Percentiles rank a stretch among this genome's conserved stretches.
phyloP scores from a whole-genome alignment of 2,797 vertebrate genomes.

The Kryptopterus vitreolus region DNA sequence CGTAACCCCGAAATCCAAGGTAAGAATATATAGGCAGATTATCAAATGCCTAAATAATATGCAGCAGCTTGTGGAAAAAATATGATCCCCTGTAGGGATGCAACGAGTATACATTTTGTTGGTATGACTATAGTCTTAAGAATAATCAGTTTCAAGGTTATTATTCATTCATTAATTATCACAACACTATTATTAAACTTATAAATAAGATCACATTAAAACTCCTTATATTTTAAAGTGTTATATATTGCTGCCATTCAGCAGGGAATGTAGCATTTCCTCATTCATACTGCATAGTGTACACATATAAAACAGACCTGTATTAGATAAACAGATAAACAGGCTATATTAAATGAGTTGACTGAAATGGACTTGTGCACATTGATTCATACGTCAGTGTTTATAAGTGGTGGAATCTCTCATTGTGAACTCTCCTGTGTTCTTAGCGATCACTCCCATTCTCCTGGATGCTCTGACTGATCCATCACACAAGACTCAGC shows the following conservation, averaged over 20 bases:
- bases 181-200: too few relatives aligned
- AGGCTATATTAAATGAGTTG: background rate
- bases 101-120: too few relatives aligned
- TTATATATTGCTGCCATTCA: too few relatives aligned
- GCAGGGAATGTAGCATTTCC: too few relatives aligned
- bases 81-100: too few relatives aligned
- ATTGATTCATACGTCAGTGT: background rate
- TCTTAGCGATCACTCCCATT: slow-evolving; percentile 90
- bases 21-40: slow-evolving; percentile 59
- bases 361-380: background rate
- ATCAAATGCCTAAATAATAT: background rate
- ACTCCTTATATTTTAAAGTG: too few relatives aligned
- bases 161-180: too few relatives aligned
- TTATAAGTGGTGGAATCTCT: background rate
- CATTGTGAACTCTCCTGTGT: background rate
- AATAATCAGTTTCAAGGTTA: too few relatives aligned
- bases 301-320: too few relatives aligned
- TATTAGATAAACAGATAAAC: too few relatives aligned
- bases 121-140: too few relatives aligned
- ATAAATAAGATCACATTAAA: too few relatives aligned
- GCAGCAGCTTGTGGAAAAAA: background rate
- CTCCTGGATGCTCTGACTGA: slow-evolving; percentile 94
- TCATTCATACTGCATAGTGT: background rate
- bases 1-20: slow-evolving; percentile 97
- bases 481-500: slow-evolving; percentile 91